Evolutionary conservation across 2,888 invertebrate species (phyloP).

Genomic region (Lasioglossum oenotherae): DNA sequence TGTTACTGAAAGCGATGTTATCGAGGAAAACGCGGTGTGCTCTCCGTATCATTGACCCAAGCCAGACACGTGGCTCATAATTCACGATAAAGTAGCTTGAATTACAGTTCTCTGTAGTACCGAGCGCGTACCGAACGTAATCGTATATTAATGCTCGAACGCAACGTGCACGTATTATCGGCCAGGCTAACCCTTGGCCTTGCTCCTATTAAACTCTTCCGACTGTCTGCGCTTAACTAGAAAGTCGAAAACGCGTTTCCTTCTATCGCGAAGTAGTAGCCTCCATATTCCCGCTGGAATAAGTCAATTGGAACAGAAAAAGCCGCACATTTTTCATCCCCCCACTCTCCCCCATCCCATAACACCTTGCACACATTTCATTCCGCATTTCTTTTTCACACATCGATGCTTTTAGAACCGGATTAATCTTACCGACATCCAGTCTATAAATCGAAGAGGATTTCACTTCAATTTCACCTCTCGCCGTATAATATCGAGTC

Average conservation of each 20-base stretch:
- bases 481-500: background rate
- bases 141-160: conserved; percentile 70
- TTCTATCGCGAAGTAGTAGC: conserved; percentile 38
- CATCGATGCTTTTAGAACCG: background rate
- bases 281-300: conserved; percentile 27
- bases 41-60: conserved; percentile 26
- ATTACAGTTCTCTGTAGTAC: conserved; percentile 49
- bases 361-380: background rate
- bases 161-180: conserved; percentile 57
- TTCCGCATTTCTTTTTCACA: background rate
- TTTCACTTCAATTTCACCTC: background rate
- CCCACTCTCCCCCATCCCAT: rapidly evolving
- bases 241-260: conserved; percentile 65
- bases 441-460: background rate
- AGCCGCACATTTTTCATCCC: background rate
- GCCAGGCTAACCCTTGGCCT: conserved; percentile 52
- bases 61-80: conserved; percentile 66
- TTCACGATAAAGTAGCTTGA: conserved; percentile 73
- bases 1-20: conserved; percentile 7
- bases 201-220: conserved; percentile 62
- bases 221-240: conserved; percentile 47
- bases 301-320: conserved; percentile 8
- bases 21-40: conserved; percentile 16
- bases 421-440: background rate
- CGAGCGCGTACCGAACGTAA: conserved; percentile 49